phyloP scores from a whole-genome alignment of 92 coral and sea anemone species.

The Chrysogorgia sp. region DNA sequence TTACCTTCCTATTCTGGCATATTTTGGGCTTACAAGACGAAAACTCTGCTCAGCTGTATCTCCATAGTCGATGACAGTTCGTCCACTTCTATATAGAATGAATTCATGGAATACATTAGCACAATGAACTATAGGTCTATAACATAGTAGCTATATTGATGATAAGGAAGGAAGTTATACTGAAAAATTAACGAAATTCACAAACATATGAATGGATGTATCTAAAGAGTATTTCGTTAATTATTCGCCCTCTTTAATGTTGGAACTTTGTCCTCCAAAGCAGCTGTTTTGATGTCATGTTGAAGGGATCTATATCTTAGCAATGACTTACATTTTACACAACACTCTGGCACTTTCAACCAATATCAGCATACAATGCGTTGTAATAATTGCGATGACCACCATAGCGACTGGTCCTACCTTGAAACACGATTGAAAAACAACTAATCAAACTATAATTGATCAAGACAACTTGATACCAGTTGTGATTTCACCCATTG shows the following conservation, averaged over 20 bases:
- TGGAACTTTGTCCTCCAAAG: background rate
- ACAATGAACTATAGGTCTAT: too few relatives aligned
- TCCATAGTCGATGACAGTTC: slow-evolving; percentile 70
- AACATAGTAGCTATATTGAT: too few relatives aligned
- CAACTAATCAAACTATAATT: too few relatives aligned
- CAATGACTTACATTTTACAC: slow-evolving; percentile 65
- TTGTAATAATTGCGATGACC: slow-evolving; percentile 59
- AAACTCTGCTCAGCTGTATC: slow-evolving; percentile 83
- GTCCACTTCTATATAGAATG: slow-evolving; percentile 45
- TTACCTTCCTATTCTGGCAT: slow-evolving; percentile 78
- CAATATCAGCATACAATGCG: slow-evolving; percentile 90
- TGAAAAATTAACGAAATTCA: too few relatives aligned
- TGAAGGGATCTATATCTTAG: too few relatives aligned
- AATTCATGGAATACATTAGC: background rate
- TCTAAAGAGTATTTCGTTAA: too few relatives aligned
- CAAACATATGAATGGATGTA: too few relatives aligned
- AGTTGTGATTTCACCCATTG: too few relatives aligned
- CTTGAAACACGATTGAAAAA: too few relatives aligned
- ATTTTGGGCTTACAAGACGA: slow-evolving; percentile 67
- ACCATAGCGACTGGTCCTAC: slow-evolving; percentile 82
- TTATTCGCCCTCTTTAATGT: too few relatives aligned
- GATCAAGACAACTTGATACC: too few relatives aligned
- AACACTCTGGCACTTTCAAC: slow-evolving; percentile 72
- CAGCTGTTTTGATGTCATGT: too few relatives aligned
- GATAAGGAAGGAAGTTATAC: background rate